Conservation (phyloP, 2,888 invertebrate species). For the Sinodicranocentrus sp. region DNA sequence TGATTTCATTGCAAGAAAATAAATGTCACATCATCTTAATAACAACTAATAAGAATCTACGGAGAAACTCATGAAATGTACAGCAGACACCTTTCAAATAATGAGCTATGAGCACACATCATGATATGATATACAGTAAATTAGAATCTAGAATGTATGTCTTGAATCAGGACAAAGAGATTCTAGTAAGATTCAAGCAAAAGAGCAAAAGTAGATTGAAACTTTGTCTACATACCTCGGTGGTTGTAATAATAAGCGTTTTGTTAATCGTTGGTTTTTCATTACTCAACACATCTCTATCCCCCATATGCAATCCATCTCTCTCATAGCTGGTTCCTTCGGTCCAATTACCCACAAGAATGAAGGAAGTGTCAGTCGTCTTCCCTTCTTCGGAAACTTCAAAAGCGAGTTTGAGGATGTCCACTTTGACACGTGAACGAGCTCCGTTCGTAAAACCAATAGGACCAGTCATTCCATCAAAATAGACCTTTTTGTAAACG, state of each 20-base stretch:
- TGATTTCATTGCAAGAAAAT: no score
- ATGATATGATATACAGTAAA: no score
- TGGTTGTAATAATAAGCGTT: slow-evolving; percentile 74
- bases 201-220: no score
- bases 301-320: slow-evolving; percentile 71
- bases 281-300: slow-evolving; percentile 70
- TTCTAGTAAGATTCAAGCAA: no score
- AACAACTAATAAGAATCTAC: no score
- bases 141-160: no score
- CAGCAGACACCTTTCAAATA: no score
- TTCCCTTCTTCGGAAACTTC: slow-evolving; percentile 48
- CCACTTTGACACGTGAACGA: slow-evolving; percentile 68
- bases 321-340: slow-evolving; percentile 69
- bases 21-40: no score
- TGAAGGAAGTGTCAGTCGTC: slow-evolving; percentile 55
- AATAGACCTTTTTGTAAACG: slow-evolving; percentile 66
- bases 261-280: slow-evolving; percentile 75
- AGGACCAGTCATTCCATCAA: slow-evolving; percentile 74
- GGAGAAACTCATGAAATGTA: no score
- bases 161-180: no score
- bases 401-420: slow-evolving; percentile 72
- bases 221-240: slow-evolving; percentile 60
- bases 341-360: slow-evolving; percentile 74
- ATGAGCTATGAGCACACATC: no score
- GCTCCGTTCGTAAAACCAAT: slow-evolving; percentile 73